Base-by-base conservation (phyloP, 1,140 invertebrate genomes). In the Globodera ellingtonae region DNA sequence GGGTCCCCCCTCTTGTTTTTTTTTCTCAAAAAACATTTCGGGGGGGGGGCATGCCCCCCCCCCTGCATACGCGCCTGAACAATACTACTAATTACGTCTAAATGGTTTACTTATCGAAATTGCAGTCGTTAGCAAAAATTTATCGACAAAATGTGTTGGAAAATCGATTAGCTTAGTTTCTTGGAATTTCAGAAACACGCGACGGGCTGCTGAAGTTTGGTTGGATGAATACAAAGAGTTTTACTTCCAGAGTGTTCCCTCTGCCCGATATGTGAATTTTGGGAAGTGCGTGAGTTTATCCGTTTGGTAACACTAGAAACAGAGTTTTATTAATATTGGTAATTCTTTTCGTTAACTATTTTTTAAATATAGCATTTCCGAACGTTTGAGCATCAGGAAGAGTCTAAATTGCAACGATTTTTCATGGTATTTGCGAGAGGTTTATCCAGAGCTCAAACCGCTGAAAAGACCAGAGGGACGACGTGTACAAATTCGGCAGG, bases 191-290 rank as follows among this genome's bases (percentile, higher is more conserved):
- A 67, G 80, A 52, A 97, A 98, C 92, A 96, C 96, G 92, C 95
- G 95, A 85, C 92, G 96, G 86, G 93, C 97, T 87, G 96, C 95
- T 82, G 95, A 96, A 91, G 96, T 98, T 85, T 98, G 96, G 96
- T 93, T 98, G 91, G 96, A 98, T 69, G 94, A 96, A 89, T 98
- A 95, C 94, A 95, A 95, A 92, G 93, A 95, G 90, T 97, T 97
- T 93, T 98, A 88, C 75, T 76, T 88, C 24, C 80, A 84, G 59
- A 90, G 91, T 59, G 92, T 92, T 4, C 92, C 92, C 13, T 91
- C 91, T 21, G 91, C 92, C 10, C 90, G 89, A 88, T 88, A 89
- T 86, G 91, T 92, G 0, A 82, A 88, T 35, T 90, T 89, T 88
- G 91, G 91, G 86, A 89, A 91, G 91, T 91, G 86, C 88, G 91